These are phyloP conservation scores for Dione juno DNA, from an alignment of 2,888 invertebrate genomes.

Conservation along the genomic window DNA sequence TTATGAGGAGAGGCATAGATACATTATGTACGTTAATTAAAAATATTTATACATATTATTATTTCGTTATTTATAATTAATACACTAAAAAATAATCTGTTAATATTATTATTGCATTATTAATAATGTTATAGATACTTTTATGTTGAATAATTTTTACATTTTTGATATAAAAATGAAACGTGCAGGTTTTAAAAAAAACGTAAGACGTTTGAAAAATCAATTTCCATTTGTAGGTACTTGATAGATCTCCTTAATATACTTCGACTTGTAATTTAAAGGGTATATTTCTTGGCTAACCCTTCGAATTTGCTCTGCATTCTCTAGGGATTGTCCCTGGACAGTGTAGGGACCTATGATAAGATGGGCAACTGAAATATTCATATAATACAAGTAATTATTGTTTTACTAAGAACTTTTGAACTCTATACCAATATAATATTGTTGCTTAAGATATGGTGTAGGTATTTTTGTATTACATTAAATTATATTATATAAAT, in stretches of 20 bases:
- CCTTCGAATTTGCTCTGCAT: slow-evolving; percentile 25
- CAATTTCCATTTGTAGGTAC: slow-evolving; percentile 34
- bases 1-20: neutral
- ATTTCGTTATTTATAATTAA: neutral
- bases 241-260: slow-evolving; percentile 9
- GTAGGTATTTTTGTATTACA: neutral
- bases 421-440: neutral
- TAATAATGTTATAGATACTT: too few species aligned
- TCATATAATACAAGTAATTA: slow-evolving; percentile 27
- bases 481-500: neutral
- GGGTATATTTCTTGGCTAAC: slow-evolving; percentile 28
- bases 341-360: slow-evolving; percentile 23
- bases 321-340: slow-evolving; percentile 31
- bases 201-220: neutral
- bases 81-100: neutral
- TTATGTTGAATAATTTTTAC: too few species aligned
- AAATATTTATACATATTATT: neutral
- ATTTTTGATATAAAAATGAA: too few species aligned
- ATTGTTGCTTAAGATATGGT: neutral
- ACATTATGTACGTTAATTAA: neutral
- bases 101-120: neutral
- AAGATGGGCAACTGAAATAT: slow-evolving; percentile 27
- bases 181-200: neutral
- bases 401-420: neutral
- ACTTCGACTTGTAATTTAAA: slow-evolving; percentile 28